Base-by-base conservation (phyloP, 2,113 vertebrate genomes). In the Physeter macrocephalus region DNA sequence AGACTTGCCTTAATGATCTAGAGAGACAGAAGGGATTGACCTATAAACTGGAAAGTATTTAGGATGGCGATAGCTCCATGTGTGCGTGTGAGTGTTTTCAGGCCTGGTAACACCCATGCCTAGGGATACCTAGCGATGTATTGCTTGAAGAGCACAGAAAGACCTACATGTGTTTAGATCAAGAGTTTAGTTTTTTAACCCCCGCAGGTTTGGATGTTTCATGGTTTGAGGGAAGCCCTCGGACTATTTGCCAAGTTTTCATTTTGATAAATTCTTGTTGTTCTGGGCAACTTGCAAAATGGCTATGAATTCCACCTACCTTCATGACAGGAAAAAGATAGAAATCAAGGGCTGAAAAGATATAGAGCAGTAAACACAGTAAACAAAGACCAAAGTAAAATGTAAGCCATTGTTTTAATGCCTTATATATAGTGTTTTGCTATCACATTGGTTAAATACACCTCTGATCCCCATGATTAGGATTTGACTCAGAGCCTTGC, bases 21-120 rank as follows among this genome's bases (percentile, higher is more conserved):
- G 9, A 88, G 62, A 97, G 49, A 95, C 7, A 8, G 43, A 64
- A 96, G 8, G 23, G 91, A 97, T 80, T 88, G 89, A 97, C 88
- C 77, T 82, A 85, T 96, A 94, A 95, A 96, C 78, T 49, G 23
- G 4, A 43, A 95, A 89, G 25, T 59, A 43, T 97, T 97, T 34
- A 95, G 77, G 74, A 14, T 46, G 57, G 27, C 9, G 7, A 64
- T 64, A 36, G 20, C 17, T 81, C 27, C 64, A 17, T 52, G 29
- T 69, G 25, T 43, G 31, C 49, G 0, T 80, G 43, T 88, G 34
- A 72, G n/a, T 90, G 46, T 62, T 66, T 77, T 88, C 34, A 71
- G 54, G 46, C 23, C 23, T 75, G 64, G 11, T 88, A 88, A 78
- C 88, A 93, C 27, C 43, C 64, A 18, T 81, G 3, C 27, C 86